Evolutionary conservation across 2,113 vertebrate genomes (phyloP), one percentile per base, ranked within the genome.

Genomic region (Fulmarus glacialis): DNA sequence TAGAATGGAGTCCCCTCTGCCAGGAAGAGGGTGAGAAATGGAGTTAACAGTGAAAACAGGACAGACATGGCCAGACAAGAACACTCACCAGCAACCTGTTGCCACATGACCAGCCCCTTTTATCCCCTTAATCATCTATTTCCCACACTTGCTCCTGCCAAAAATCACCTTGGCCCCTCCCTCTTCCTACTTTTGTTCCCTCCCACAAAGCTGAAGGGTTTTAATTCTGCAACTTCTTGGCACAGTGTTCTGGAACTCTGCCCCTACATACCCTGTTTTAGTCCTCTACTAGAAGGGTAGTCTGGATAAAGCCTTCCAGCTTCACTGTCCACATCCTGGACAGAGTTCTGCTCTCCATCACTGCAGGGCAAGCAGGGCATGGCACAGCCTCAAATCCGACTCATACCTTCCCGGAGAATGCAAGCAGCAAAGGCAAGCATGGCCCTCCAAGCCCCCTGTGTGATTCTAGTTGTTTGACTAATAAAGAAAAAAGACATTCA

Each of bases 341-440:
- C 19, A 32, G n/a, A 34, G 29, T 15, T 68, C 45, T 45, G 14
- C 27, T 19, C n/a, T 27, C 15, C 29, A 0, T 6, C 38, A 0
- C 38, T 1, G 4, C 71, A 38, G 19, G 20, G 34, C 26, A 15
- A 55, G 60, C 55, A 11, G 13, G 45, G 50, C 45, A 9, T 0
- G 2, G n/a, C 47, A 1, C 24, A 34, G 43, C 75, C 34, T 53
- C 71, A 19, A 7, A 11, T 2, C 32, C 3, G 3, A 34, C 32
- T 36, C 1, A 0, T 2, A 12, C 50, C 11, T 19, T 50, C 45
- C 55, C 6, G 0, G 29, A 30, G 13, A 50, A 6, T 1, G 2
- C 1, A 3, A 67, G 56, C 23, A 58, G 32, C 45, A 24, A n/a
- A n/a, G 21, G 55, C 45, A 70, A 34, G 27, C 2, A 0, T 0